Evolutionary conservation across 92 coral and sea anemone species (phyloP), one percentile per base, ranked within the genome.

Genomic region (Nematostella vectensis): DNA sequence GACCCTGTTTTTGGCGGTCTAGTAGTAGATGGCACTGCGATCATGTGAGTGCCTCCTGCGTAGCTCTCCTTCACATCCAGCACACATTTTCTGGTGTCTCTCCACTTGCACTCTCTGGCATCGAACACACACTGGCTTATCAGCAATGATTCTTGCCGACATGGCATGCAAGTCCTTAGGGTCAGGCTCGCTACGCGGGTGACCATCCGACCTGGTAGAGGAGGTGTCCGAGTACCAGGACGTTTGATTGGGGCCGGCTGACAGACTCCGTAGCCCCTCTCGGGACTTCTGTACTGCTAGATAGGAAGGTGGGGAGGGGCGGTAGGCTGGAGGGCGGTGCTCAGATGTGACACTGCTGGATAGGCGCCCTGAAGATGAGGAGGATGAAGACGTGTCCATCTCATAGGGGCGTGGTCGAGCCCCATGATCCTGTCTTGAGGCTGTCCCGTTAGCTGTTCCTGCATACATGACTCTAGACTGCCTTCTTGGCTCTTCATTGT

Each of bases 61-160:
- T 1, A 60, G 54, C 19, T 72, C 87, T 2, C 68, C 54, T 11
- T 75, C 69, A 54, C 95, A 85, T 15, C 80, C 84, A 11, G 80
- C 88, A 31, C 95, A 85, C 15, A 80, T 48, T 3, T 62, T 59
- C 48, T 76, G 95, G 31, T 81, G 74, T 40, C 84, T 69, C 9
- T 66, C 80, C 25, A 85, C 65, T 23, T 77, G 84, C 13, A 85
- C 81, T 18, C 63, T 60, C 22, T 55, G 55, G 55, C 88, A 85
- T 28, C 52, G 43, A 25, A 55, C 78, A 51, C 95, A 85, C 28
- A 75, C 76, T 17, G 74, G 95, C 30, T 81, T 72, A 57, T 80
- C 95, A 0, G 78, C 65, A 28, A 75, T 71, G 38, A 67, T 62
- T 55, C 79, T 76, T 11, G 83, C 78, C 30, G 80, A 67, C 20